Conservation (phyloP, 1,140 invertebrate genomes). For the Dendrolimus kikuchii region DNA sequence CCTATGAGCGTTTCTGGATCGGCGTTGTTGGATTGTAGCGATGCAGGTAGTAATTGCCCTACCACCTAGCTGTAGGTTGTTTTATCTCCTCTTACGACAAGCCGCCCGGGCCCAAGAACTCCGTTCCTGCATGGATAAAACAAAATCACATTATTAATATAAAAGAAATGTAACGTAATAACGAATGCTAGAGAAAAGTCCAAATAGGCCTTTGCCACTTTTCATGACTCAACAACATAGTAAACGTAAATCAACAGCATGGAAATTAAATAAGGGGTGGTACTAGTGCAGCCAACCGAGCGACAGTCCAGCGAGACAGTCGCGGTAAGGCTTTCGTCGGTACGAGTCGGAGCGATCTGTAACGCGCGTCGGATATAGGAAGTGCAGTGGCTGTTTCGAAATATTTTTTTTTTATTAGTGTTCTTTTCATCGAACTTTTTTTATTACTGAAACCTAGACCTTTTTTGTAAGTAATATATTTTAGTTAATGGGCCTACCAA, state of each 20-base stretch:
- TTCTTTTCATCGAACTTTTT: slow-evolving; percentile 10
- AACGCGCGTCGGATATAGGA: slow-evolving; percentile 30
- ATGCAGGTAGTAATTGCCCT: too few species aligned
- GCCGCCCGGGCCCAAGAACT: too few species aligned
- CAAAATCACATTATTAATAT: too few species aligned
- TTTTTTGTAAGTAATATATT: neutral
- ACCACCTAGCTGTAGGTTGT: too few species aligned
- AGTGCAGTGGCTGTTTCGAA: slow-evolving; percentile 47
- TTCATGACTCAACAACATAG: neutral
- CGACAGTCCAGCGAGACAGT: slow-evolving; percentile 28
- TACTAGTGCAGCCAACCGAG: slow-evolving; percentile 2
- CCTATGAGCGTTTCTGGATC: too few species aligned
- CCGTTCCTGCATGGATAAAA: too few species aligned
- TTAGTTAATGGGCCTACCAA: neutral
- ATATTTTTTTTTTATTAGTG: slow-evolving; percentile 23
- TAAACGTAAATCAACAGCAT: slow-evolving; percentile 3
- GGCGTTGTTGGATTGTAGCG: too few species aligned
- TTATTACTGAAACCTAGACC: neutral
- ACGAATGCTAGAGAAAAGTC: too few species aligned
- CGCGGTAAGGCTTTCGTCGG: slow-evolving; percentile 20
- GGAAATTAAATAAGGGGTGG: slow-evolving; percentile 9
- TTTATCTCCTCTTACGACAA: too few species aligned
- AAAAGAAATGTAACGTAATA: too few species aligned
- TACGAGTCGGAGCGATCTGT: slow-evolving; percentile 11
- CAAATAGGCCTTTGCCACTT: too few species aligned